Evolutionary conservation across 2,888 invertebrate genomes (phyloP), one percentile per base, ranked within the genome.

Genomic region (Pachydiplax longipennis): DNA sequence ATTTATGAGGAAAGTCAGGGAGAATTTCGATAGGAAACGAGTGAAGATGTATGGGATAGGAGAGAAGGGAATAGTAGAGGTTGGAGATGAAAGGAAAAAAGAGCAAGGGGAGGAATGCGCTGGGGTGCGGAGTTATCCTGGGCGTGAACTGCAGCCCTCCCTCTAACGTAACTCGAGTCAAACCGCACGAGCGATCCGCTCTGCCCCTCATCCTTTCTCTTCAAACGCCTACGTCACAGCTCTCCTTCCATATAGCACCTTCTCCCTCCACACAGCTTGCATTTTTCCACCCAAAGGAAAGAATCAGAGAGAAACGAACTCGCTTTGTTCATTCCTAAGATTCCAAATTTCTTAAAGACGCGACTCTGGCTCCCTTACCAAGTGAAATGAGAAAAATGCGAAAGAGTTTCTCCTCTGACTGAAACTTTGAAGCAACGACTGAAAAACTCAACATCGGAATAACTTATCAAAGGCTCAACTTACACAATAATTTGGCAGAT

Each of bases 151-250:
- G 61, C 58, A 83, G 18, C 31, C 48, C 83, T 18, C 58, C 44
- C 82, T 37, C 87, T 22, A 37, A 37, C 87, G 87, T 87, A 87
- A 58, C 87, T 65, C 35, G 61, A 87, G 61, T 87, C 87, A 15
- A 37, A 65, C 87, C 87, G 87, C 87, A 61, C 61, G 87, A 35
- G 87, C 48, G 87, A 40, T 22, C 61, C 83, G 58, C 83, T 31
- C 31, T 53, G 53, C 25, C 48, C 53, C 83, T 53, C 48, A 44
- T 53, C 80, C 35, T 40, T 48, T 48, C 48, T 13, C 53, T 8
- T 44, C 44, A 44, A 53, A 53, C 53, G 53, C 53, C 53, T 53
- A 53, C 53, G 53, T 53, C 53, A 53, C 40, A 18, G 31, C 31
- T 13, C 31, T 35, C 58, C 61, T 3, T 22, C 87, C 18, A 18